These are phyloP conservation scores for Coptotermes formosanus DNA, from an alignment of 1,140 invertebrate species.

Conservation along the genomic window DNA sequence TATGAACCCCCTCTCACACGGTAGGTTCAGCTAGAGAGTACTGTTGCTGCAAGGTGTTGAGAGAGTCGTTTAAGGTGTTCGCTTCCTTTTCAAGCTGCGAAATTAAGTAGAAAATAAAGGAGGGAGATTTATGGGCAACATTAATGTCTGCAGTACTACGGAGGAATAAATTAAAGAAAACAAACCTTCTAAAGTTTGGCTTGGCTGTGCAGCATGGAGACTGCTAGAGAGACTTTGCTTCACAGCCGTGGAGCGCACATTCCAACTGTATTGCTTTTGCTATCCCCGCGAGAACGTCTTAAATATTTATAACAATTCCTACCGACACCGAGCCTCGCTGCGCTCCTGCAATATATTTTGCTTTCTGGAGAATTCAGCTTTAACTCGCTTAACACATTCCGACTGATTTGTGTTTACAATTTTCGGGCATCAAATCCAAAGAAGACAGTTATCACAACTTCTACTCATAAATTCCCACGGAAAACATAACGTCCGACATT, in stretches of 20 bases:
- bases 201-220: neutral
- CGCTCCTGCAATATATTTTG: neutral
- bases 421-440: too few species aligned
- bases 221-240: neutral
- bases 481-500: too few species aligned
- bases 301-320: neutral
- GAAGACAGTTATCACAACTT: too few species aligned
- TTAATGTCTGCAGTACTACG: neutral
- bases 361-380: too few species aligned
- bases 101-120: neutral
- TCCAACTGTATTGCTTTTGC: neutral
- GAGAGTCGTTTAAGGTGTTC: neutral
- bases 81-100: neutral
- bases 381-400: too few species aligned
- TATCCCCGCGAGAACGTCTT: neutral
- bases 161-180: neutral
- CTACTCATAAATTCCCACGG: too few species aligned
- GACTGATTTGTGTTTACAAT: too few species aligned
- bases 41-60: neutral
- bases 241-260: neutral
- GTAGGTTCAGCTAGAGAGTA: too few species aligned
- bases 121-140: neutral
- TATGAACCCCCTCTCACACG: too few species aligned
- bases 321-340: neutral
- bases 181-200: neutral